phyloP scores from a whole-genome alignment of 2,113 vertebrate genomes.

The Anarrhichthys ocellatus region DNA sequence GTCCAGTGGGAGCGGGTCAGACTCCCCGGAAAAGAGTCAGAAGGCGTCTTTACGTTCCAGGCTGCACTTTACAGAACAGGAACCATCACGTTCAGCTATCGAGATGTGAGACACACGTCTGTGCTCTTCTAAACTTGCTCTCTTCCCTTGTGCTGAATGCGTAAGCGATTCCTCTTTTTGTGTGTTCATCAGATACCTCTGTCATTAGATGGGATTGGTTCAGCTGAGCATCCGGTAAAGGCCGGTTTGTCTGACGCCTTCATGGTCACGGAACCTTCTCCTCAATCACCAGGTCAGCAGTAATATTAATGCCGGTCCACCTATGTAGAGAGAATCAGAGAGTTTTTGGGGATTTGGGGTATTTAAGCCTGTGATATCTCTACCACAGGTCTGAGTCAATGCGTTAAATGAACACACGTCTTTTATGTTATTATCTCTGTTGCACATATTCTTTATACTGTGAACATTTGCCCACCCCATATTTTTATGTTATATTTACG shows the following conservation, averaged over 20 bases:
- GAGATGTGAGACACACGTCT: constrained; percentile 85
- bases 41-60: constrained; percentile 94
- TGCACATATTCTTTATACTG: not conserved
- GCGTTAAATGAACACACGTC: no score
- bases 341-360: not conserved
- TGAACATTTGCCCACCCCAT: no score
- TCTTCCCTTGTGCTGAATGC: not conserved
- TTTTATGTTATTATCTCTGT: no score
- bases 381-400: not conserved
- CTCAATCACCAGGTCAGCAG: constrained; percentile 85
- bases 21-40: constrained; percentile 87
- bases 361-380: constrained; percentile 12
- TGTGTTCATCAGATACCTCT: constrained; percentile 87
- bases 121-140: not conserved
- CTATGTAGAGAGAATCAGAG: not conserved
- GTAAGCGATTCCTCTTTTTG: not conserved
- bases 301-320: not conserved
- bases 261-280: constrained; percentile 84
- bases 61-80: constrained; percentile 88
- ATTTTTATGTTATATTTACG: not conserved
- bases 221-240: constrained; percentile 91
- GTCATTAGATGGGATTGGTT: constrained; percentile 85
- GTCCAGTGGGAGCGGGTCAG: constrained; percentile 95
- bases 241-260: constrained; percentile 95
- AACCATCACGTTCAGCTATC: constrained; percentile 91